Percentiles rank a stretch among this genome's conserved stretches.
These are phyloP conservation scores for Trissolcus basalis DNA, from an alignment of 1,140 invertebrate species.

Conservation along the genomic window DNA sequence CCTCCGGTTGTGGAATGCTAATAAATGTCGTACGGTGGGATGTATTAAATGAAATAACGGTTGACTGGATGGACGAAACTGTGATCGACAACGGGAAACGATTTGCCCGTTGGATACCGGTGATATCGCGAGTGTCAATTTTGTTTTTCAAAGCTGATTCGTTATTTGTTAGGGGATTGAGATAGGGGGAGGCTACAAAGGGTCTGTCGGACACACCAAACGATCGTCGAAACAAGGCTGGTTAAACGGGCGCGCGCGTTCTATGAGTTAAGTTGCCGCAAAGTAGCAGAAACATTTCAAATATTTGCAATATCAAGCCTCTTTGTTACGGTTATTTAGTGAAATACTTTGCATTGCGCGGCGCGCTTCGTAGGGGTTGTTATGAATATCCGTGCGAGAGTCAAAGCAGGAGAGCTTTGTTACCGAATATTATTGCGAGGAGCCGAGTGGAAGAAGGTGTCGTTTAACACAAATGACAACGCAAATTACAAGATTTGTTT, in stretches of 20 bases:
- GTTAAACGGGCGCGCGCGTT: conserved; percentile 6
- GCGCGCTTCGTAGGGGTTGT: conserved; percentile 22
- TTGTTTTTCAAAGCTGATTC: conserved; percentile 3
- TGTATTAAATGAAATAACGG: no score
- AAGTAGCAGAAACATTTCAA: conserved; percentile 46
- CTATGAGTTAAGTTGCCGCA: conserved; percentile 31
- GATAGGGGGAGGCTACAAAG: conserved; percentile 20
- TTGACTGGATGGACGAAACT: no score
- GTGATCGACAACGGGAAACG: no score
- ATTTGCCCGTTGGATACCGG: not conserved
- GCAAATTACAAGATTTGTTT: conserved; percentile 43
- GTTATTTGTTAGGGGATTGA: conserved; percentile 14
- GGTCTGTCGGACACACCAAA: conserved; percentile 9
- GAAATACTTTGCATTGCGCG: conserved; percentile 44
- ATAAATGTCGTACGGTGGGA: no score
- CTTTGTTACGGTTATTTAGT: conserved; percentile 51
- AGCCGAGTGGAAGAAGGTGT: conserved; percentile 59
- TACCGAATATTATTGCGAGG: conserved; percentile 57
- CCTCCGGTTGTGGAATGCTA: no score
- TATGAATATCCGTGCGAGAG: conserved; percentile 40
- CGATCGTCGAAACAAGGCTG: conserved; percentile 33
- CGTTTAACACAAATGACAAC: conserved; percentile 55
- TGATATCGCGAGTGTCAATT: conserved; percentile 13
- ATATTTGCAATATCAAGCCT: conserved; percentile 48
- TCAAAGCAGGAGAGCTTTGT: conserved; percentile 48